Conservation (phyloP, 2,888 invertebrate species). For the Amphimallon solstitiale region DNA sequence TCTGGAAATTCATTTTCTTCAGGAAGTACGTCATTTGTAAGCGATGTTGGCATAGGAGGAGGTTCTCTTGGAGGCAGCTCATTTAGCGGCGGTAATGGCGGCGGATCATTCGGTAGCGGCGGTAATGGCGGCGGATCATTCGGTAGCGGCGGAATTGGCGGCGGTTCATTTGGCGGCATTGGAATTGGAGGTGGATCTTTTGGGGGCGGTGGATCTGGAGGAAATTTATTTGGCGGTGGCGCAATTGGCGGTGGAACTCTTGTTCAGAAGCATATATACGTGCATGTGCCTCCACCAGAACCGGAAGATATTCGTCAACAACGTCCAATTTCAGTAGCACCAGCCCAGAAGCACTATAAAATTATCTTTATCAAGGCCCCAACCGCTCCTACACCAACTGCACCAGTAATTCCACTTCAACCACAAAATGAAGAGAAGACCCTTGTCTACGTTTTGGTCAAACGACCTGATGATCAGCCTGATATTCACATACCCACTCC, state of each 20-base stretch:
- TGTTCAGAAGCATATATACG: conserved; percentile 87
- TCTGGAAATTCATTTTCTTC: conserved; percentile 44
- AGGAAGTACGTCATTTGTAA: conserved; percentile 24
- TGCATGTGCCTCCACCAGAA: conserved; percentile 88
- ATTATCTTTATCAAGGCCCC: conserved; percentile 93
- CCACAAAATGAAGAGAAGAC: conserved; percentile 88
- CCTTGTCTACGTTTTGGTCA: conserved; percentile 86
- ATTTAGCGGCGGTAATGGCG: no score
- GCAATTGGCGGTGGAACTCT: conserved; percentile 62
- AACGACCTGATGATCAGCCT: conserved; percentile 67
- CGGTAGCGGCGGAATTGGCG: conserved; percentile 51
- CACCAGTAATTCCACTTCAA: conserved; percentile 79
- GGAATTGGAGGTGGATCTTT: no score
- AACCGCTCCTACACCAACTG: conserved; percentile 79
- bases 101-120: no score
- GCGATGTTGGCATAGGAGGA: conserved; percentile 49
- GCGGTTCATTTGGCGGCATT: no score
- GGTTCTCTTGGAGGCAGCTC: conserved; percentile 50
- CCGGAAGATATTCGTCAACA: conserved; percentile 74
- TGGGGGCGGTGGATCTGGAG: no score
- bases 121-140: conserved; percentile 48
- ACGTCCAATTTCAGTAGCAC: conserved; percentile 73
- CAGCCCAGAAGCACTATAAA: conserved; percentile 87
- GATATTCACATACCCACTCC: conserved; percentile 75
- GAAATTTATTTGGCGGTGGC: conserved; percentile 51